phyloP scores from a whole-genome alignment of 2,797 vertebrate species.

The Sarcoramphus papa region DNA sequence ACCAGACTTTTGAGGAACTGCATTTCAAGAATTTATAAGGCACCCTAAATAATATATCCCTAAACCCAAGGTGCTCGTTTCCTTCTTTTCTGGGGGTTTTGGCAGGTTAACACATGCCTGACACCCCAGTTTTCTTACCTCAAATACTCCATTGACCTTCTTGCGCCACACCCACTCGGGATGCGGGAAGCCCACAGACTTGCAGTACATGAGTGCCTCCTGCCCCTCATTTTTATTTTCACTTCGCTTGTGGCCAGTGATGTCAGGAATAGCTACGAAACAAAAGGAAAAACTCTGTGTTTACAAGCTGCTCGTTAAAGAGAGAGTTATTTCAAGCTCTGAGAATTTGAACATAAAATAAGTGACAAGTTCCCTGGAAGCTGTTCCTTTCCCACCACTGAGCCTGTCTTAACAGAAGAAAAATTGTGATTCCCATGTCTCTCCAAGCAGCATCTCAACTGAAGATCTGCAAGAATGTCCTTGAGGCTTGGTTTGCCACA shows the following conservation, averaged over 20 bases:
- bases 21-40: background rate
- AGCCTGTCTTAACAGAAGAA: background rate
- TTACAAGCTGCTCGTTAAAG: background rate
- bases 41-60: background rate
- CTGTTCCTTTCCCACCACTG: background rate
- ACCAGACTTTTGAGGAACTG: background rate
- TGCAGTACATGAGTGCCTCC: slow-evolving; percentile 91
- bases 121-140: slow-evolving; percentile 67
- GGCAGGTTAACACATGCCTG: fast-evolving
- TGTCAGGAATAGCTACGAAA: slow-evolving; percentile 83
- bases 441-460: background rate
- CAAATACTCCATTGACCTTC: slow-evolving; percentile 77
- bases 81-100: background rate
- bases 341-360: background rate
- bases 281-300: background rate
- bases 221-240: slow-evolving; percentile 98
- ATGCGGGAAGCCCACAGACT: slow-evolving; percentile 93
- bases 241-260: slow-evolving; percentile 92
- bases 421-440: background rate
- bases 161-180: slow-evolving; percentile 92
- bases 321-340: background rate
- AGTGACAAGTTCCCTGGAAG: background rate
- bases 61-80: fast-evolving
- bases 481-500: background rate
- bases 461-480: background rate